phyloP scores from a whole-genome alignment of 2,113 vertebrate species.

The Ploceus nigricollis region DNA sequence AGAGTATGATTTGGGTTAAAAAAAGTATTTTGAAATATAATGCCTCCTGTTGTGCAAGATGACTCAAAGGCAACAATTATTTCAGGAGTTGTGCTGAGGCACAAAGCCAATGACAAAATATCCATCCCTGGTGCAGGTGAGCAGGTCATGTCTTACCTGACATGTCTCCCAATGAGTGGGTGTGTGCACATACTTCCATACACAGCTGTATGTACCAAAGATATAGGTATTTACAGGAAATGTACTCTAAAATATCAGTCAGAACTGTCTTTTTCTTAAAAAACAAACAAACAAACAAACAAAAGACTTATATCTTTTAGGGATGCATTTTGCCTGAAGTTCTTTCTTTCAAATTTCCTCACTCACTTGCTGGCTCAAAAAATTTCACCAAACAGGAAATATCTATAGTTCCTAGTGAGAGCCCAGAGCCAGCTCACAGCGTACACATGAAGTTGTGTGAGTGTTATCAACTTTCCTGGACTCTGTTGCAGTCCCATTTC shows the following conservation, averaged over 20 bases:
- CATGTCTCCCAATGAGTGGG: neutral
- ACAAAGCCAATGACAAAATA: neutral
- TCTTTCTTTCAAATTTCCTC: neutral
- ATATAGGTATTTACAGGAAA: neutral
- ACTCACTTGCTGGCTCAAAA: neutral
- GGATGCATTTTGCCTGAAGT: neutral
- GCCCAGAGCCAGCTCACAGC: neutral
- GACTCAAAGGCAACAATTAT: neutral
- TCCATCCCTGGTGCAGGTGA: neutral
- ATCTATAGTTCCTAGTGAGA: neutral
- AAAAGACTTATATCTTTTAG: neutral
- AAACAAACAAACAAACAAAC: neutral
- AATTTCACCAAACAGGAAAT: constrained; percentile 16
- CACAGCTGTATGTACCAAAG: neutral
- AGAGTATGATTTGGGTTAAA: neutral
- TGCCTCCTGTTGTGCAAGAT: neutral
- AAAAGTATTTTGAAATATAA: neutral
- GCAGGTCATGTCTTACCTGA: neutral
- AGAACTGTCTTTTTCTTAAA: neutral
- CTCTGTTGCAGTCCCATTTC: neutral
- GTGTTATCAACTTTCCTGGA: neutral
- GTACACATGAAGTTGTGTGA: neutral
- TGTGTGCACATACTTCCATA: neutral
- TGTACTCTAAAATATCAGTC: neutral
- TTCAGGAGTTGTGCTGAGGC: neutral